phyloP scores from a whole-genome alignment of 1,140 invertebrate genomes.

The Ips nitidus region DNA sequence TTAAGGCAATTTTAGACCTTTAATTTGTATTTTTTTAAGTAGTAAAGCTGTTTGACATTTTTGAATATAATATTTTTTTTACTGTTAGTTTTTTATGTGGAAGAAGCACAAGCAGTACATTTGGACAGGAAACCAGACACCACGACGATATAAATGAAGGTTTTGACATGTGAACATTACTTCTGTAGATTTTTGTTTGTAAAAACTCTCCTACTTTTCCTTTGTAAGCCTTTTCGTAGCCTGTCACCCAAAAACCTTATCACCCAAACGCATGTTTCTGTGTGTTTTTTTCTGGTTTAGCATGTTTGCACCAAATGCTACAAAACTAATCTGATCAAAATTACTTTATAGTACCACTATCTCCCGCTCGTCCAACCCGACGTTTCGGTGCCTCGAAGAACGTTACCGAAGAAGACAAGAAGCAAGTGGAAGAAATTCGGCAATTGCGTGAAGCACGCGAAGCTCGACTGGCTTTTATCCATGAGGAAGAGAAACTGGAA shows the following conservation, averaged over 20 bases:
- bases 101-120: no score
- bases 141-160: no score
- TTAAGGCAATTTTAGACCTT: no score
- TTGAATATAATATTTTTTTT: no score
- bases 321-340: neutral
- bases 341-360: slow-evolving; percentile 56
- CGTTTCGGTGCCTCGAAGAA: slow-evolving; percentile 60
- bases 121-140: no score
- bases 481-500: slow-evolving; percentile 49
- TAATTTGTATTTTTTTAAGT: no score
- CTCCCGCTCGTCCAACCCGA: slow-evolving; percentile 63
- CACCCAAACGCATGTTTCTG: neutral
- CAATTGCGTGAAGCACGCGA: slow-evolving; percentile 57
- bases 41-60: no score
- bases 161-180: no score
- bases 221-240: no score
- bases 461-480: slow-evolving; percentile 57
- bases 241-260: neutral
- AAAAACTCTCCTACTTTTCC: no score
- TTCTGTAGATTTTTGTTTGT: no score
- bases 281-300: neutral
- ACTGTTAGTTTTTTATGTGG: no score
- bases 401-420: slow-evolving; percentile 48
- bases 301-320: neutral
- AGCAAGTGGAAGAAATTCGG: slow-evolving; percentile 58